Percentiles rank a stretch among this genome's conserved stretches.
phyloP scores from a whole-genome alignment of 1,140 invertebrate species.

The Solenopsis fugax region DNA sequence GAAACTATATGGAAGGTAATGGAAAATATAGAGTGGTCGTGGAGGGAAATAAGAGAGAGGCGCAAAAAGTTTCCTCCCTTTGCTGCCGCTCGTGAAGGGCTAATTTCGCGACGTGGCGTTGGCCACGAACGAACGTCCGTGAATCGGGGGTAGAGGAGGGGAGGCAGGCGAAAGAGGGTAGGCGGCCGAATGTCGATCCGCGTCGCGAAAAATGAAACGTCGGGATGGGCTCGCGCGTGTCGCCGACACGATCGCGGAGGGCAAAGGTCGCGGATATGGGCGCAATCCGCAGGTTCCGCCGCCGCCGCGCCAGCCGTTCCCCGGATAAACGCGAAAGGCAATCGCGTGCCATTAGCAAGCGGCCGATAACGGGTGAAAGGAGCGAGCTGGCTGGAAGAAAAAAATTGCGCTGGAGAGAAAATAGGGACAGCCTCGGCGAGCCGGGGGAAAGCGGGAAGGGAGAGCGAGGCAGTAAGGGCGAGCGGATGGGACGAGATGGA shows the following conservation, averaged over 20 bases:
- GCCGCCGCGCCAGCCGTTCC: background rate
- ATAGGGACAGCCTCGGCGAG: conserved; percentile 59
- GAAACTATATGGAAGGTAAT: background rate
- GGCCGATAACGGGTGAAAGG: conserved; percentile 77
- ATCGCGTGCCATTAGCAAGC: conserved; percentile 77
- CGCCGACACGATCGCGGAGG: conserved; percentile 26
- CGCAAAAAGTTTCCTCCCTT: conserved; percentile 28
- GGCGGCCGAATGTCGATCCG: conserved; percentile 58
- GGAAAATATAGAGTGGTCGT: background rate
- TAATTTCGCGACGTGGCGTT: conserved; percentile 47
- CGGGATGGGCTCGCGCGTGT: conserved; percentile 44
- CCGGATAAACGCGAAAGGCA: conserved; percentile 70
- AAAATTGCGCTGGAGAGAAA: conserved; percentile 67
- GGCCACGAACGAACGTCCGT: background rate
- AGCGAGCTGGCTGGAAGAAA: conserved; percentile 41
- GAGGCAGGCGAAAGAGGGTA: background rate
- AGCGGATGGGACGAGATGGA: conserved; percentile 76
- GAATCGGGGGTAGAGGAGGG: background rate
- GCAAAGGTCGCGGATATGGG: conserved; percentile 38
- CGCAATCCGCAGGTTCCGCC: background rate
- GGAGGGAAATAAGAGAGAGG: background rate
- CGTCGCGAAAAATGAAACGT: conserved; percentile 63
- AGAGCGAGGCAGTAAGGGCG: conserved; percentile 57
- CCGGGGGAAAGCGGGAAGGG: conserved; percentile 47
- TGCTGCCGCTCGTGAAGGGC: conserved; percentile 22